phyloP scores from a whole-genome alignment of 2,888 invertebrate species.

The Stenchaetothrips biformis region DNA sequence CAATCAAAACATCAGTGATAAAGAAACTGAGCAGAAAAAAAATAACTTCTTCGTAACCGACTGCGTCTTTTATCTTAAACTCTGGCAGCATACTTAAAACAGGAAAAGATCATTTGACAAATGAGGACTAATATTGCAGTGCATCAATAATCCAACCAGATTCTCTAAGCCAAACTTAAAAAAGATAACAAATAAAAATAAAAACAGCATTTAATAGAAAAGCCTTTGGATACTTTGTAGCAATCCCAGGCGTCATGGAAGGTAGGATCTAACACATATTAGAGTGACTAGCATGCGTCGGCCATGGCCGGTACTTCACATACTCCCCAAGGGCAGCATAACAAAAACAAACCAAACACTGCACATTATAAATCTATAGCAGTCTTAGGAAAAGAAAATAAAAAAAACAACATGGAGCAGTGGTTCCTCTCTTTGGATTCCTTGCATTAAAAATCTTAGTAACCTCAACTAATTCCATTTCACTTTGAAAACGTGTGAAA shows the following conservation, averaged over 20 bases:
- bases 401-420: constrained; percentile 23
- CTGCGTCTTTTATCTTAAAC: constrained; percentile 25
- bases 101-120: constrained; percentile 19
- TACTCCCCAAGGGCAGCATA: constrained; percentile 24
- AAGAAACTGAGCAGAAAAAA: constrained; percentile 9
- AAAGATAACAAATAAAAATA: constrained; percentile 24
- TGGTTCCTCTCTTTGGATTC: constrained; percentile 16
- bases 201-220: constrained; percentile 25
- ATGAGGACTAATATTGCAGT: constrained; percentile 25
- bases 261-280: constrained; percentile 21
- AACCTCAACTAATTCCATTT: not conserved
- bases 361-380: constrained; percentile 25
- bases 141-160: constrained; percentile 21
- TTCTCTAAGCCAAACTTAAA: constrained; percentile 23
- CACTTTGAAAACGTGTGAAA: not conserved
- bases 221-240: constrained; percentile 17
- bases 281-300: constrained; percentile 24
- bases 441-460: constrained; percentile 21
- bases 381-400: constrained; percentile 25
- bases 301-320: constrained; percentile 22
- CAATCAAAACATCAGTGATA: constrained; percentile 25
- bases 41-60: constrained; percentile 20
- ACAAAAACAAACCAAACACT: constrained; percentile 25
- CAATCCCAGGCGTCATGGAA: constrained; percentile 20
- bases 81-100: constrained; percentile 24